Evolutionary conservation across 2,888 invertebrate genomes (phyloP), one percentile per base, ranked within the genome.

Genomic region (Mesochorus sp.): DNA sequence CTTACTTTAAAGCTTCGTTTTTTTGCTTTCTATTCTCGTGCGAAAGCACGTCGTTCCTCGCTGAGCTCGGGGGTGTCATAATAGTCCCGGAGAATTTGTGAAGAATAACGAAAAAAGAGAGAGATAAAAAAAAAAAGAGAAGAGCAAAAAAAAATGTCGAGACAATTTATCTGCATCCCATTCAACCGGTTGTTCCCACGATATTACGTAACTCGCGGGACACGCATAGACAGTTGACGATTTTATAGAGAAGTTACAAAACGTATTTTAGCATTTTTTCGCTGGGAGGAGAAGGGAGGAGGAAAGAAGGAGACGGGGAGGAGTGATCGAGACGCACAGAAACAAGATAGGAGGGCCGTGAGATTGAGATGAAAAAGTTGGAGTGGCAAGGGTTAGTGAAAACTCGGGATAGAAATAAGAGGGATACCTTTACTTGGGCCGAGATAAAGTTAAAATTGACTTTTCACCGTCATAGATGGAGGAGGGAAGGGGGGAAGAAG

Each of bases 361-460:
- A 19, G 51, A 67, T 28, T 44, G 12, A 39, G 31, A 37, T 3
- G 64, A 68, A 39, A 42, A 42, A 73, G 66, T 62, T 37, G 4
- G 10, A 31, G 61, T 55, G n/a, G 17, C n/a, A 26, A 76, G 34
- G 39, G 51, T 28, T 28, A 53, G 59, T 39, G 26, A 68, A 55
- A 68, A 14, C 28, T 26, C 21, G 42, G 3, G 19, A 14, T 24
- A 61, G 31, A 28, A 21, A 2, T 8, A 19, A 28, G 31, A 21
- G 24, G 14, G 3, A 5, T n/a, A n/a, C n/a, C 42, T n/a, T 26
- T 42, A 61, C 26, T 42, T 42, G 39, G 26, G 1, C 37, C 70
- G 81, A 81, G 85, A 88, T 85, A 86, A 88, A 88, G 87, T 88
- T 88, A 84, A 87, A 88, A 88, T 88, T 88, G 87, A 87, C 88